Percentiles rank a stretch among this genome's conserved stretches.
Conservation (phyloP, 2,888 invertebrate genomes). For the Acronicta leporina region DNA sequence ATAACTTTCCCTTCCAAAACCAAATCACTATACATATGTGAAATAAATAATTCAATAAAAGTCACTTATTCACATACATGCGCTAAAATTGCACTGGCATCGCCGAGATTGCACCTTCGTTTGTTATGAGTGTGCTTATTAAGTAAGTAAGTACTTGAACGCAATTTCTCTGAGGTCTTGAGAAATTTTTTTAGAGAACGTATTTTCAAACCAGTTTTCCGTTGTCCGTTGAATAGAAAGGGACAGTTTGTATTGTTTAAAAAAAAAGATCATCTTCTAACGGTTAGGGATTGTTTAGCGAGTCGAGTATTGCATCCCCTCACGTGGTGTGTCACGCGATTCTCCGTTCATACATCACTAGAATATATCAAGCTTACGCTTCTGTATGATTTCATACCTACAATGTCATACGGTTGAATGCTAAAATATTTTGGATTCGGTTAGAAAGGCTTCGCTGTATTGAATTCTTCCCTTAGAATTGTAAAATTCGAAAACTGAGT, state of each 20-base stretch:
- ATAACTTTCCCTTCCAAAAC: constrained; percentile 12
- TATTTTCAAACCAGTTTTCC: constrained; percentile 12
- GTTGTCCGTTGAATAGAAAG: not conserved
- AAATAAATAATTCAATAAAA: constrained; percentile 28
- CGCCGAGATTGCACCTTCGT: constrained; percentile 23
- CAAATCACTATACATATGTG: constrained; percentile 17
- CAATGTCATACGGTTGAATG: too few species aligned
- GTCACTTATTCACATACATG: constrained; percentile 28
- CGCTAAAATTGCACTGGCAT: constrained; percentile 33
- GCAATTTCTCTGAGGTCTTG: constrained; percentile 11
- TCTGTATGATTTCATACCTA: too few species aligned
- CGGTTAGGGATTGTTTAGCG: too few species aligned
- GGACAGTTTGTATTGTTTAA: not conserved
- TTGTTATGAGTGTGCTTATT: constrained; percentile 13
- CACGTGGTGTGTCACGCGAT: too few species aligned
- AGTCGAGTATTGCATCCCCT: too few species aligned
- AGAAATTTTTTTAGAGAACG: constrained; percentile 21
- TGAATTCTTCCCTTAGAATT: too few species aligned
- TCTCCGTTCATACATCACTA: too few species aligned
- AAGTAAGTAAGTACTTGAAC: constrained; percentile 6
- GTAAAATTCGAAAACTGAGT: too few species aligned
- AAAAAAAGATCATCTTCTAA: too few species aligned
- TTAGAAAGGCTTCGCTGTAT: too few species aligned
- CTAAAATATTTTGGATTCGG: too few species aligned
- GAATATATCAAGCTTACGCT: too few species aligned